Percentiles rank a stretch among this genome's conserved stretches.
phyloP scores from a whole-genome alignment of 2,888 invertebrate genomes.

The Spatulosminthurus flaviceps region DNA sequence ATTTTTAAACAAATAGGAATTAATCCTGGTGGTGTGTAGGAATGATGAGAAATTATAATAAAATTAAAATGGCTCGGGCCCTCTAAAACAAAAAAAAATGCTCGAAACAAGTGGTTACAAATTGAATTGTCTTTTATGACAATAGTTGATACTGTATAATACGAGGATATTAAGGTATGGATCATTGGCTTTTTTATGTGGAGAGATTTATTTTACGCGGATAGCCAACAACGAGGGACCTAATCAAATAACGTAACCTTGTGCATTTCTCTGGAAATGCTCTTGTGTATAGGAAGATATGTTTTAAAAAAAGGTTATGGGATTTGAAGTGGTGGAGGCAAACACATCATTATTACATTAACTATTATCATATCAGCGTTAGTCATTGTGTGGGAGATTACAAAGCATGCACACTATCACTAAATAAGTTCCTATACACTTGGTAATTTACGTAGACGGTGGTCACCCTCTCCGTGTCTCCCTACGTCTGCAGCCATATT shows the following conservation, averaged over 20 bases:
- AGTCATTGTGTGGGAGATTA: background rate
- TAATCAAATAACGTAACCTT: background rate
- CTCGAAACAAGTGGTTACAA: no score
- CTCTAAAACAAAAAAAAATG: no score
- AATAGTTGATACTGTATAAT: no score
- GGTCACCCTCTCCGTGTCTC: background rate
- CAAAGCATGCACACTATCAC: background rate
- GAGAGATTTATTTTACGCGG: no score
- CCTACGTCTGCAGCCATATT: no score
- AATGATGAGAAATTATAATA: no score
- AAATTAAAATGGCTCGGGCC: no score
- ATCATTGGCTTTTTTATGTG: no score
- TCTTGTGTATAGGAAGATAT: background rate
- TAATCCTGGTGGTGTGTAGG: no score
- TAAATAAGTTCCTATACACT: background rate
- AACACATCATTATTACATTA: slow-evolving; percentile 4
- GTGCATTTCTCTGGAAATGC: slow-evolving; percentile 1
- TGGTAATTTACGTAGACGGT: background rate
- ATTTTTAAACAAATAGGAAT: background rate
- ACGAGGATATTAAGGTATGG: no score
- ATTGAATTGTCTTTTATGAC: no score
- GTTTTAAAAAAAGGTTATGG: background rate
- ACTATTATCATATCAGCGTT: slow-evolving; percentile 9
- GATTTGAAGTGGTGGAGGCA: background rate
- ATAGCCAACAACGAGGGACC: no score